These are phyloP conservation scores for Pyralis farinalis DNA, from an alignment of 2,888 invertebrate species.

Conservation along the genomic window DNA sequence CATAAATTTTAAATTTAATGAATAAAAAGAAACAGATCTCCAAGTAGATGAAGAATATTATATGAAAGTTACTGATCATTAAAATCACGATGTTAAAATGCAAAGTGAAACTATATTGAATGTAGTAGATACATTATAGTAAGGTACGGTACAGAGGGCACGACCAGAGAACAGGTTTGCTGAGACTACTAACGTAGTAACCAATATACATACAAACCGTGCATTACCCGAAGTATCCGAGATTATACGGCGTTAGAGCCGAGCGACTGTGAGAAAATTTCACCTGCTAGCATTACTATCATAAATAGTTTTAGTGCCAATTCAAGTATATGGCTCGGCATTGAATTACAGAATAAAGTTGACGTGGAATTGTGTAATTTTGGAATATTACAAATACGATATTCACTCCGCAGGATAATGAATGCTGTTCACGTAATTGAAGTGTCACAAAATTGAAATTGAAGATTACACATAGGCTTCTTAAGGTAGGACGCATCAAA, in stretches of 20 bases:
- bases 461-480: too few relatives aligned
- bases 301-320: conserved; percentile 33
- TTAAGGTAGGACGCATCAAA: too few relatives aligned
- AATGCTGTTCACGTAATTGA: too few relatives aligned
- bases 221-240: conserved; percentile 62
- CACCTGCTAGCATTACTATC: conserved; percentile 56
- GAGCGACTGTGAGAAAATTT: conserved; percentile 72
- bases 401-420: too few relatives aligned
- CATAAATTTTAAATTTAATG: conserved; percentile 30
- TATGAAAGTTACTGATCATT: conserved; percentile 34
- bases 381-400: neutral
- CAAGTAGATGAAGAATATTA: conserved; percentile 16
- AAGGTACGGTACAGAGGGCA: conserved; percentile 69
- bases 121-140: conserved; percentile 51
- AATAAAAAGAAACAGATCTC: neutral
- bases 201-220: conserved; percentile 73
- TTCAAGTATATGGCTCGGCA: conserved; percentile 20
- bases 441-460: too few relatives aligned
- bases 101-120: conserved; percentile 67
- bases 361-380: conserved; percentile 10
- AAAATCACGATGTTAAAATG: conserved; percentile 49
- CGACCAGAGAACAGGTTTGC: conserved; percentile 68
- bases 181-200: conserved; percentile 72
- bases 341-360: conserved; percentile 23
- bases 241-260: conserved; percentile 56